phyloP scores from a whole-genome alignment of 1,140 invertebrate genomes.

The Heliconius eleuchia region DNA sequence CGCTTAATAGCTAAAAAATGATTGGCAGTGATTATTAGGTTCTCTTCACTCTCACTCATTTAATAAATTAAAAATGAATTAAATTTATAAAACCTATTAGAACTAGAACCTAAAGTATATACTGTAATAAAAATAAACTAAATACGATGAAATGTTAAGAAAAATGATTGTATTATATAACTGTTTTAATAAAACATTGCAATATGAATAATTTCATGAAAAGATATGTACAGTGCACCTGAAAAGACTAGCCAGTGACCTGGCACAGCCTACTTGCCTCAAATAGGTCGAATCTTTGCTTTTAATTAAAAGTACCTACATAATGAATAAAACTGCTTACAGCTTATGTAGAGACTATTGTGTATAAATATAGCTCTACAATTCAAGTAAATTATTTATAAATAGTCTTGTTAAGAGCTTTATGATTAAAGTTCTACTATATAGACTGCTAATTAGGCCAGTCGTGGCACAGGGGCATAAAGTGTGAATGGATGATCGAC shows the following conservation, averaged over 20 bases:
- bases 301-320: slow-evolving; percentile 12
- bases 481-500: too few species aligned
- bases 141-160: not conserved
- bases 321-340: slow-evolving; percentile 12
- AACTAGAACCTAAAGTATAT: not conserved
- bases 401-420: not conserved
- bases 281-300: slow-evolving; percentile 13
- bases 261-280: slow-evolving; percentile 8
- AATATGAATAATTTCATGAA: slow-evolving; percentile 9
- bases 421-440: not conserved
- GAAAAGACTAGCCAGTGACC: slow-evolving; percentile 13
- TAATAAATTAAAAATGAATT: too few species aligned
- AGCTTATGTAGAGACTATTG: not conserved
- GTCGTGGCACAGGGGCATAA: too few species aligned
- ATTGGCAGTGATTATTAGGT: too few species aligned
- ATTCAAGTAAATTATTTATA: not conserved
- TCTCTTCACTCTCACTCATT: too few species aligned
- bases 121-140: not conserved
- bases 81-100: not conserved
- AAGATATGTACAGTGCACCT: slow-evolving; percentile 5
- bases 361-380: not conserved
- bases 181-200: not conserved
- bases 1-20: too few species aligned
- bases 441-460: too few species aligned
- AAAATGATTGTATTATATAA: slow-evolving; percentile 2